These are phyloP conservation scores for Xanthorhoe designata DNA, from an alignment of 2,888 invertebrate genomes.

Conservation along the genomic window DNA sequence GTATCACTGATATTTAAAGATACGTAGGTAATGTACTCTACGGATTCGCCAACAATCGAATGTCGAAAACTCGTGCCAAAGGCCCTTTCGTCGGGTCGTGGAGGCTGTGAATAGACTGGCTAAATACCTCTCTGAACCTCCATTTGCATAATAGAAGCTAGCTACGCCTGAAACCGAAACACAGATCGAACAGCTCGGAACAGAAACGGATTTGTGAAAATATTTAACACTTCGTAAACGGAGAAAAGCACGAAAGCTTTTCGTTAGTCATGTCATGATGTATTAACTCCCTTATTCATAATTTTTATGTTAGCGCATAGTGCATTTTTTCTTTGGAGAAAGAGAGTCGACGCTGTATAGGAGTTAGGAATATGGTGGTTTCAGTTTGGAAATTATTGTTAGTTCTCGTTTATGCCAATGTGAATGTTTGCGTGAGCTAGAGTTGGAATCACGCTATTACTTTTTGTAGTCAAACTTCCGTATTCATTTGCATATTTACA, in stretches of 20 bases:
- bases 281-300: slow-evolving; percentile 42
- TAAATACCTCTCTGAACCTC: slow-evolving; percentile 69
- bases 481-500: slow-evolving; percentile 31
- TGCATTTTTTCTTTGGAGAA: background rate
- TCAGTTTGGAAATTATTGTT: slow-evolving; percentile 36
- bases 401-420: slow-evolving; percentile 7
- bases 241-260: slow-evolving; percentile 60
- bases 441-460: slow-evolving; percentile 30
- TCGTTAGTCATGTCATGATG: slow-evolving; percentile 70
- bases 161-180: slow-evolving; percentile 58
- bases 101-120: slow-evolving; percentile 69
- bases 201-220: slow-evolving; percentile 57
- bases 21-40: background rate
- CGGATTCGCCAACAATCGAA: background rate
- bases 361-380: slow-evolving; percentile 20
- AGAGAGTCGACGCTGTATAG: background rate
- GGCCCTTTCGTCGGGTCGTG: slow-evolving; percentile 47
- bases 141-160: slow-evolving; percentile 77
- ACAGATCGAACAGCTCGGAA: slow-evolving; percentile 59
- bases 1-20: too few relatives aligned
- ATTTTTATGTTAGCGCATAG: background rate
- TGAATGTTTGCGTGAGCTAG: slow-evolving; percentile 23
- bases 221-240: slow-evolving; percentile 61
- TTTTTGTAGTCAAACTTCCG: slow-evolving; percentile 28
- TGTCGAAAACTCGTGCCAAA: slow-evolving; percentile 1